Percentiles rank a stretch among this genome's conserved stretches.
phyloP scores from a whole-genome alignment of 2,113 vertebrate species.

The Entomyzon cyanotis region DNA sequence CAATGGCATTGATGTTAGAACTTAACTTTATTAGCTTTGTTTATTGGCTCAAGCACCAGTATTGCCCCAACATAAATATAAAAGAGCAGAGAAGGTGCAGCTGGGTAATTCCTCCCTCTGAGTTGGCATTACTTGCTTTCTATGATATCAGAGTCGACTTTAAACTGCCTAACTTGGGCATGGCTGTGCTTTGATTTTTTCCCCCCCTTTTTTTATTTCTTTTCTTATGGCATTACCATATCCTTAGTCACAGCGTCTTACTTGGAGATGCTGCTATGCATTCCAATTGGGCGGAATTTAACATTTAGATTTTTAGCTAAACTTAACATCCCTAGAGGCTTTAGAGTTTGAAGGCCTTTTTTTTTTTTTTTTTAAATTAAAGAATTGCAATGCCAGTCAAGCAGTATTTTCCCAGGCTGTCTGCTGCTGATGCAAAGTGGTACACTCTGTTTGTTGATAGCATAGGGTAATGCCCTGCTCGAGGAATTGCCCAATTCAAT shows the following conservation, averaged over 20 bases:
- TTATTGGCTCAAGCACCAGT: not conserved
- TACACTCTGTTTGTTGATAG: not conserved
- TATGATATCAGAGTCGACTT: not conserved
- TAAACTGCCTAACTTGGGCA: not conserved
- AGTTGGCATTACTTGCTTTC: not conserved
- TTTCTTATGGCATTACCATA: not conserved
- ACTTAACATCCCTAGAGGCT: not conserved
- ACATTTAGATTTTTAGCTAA: not conserved
- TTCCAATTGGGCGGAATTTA: not conserved
- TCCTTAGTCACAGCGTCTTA: not conserved
- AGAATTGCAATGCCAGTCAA: not conserved
- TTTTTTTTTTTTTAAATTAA: not conserved
- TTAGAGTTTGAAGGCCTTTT: not conserved
- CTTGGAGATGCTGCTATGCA: not conserved
- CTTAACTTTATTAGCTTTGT: not conserved
- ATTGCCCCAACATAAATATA: not conserved
- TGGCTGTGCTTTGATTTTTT: not conserved
- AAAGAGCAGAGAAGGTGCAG: not conserved
- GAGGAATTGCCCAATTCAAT: not conserved
- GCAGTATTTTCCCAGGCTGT: constrained; percentile 28
- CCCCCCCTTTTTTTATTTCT: not conserved
- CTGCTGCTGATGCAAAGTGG: not conserved
- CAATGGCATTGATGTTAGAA: not conserved
- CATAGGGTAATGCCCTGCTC: not conserved
- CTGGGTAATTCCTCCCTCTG: not conserved